Percentiles rank a stretch among this genome's conserved stretches.
Conservation (phyloP, 2,113 vertebrate genomes). For the Nematolebias whitei region DNA sequence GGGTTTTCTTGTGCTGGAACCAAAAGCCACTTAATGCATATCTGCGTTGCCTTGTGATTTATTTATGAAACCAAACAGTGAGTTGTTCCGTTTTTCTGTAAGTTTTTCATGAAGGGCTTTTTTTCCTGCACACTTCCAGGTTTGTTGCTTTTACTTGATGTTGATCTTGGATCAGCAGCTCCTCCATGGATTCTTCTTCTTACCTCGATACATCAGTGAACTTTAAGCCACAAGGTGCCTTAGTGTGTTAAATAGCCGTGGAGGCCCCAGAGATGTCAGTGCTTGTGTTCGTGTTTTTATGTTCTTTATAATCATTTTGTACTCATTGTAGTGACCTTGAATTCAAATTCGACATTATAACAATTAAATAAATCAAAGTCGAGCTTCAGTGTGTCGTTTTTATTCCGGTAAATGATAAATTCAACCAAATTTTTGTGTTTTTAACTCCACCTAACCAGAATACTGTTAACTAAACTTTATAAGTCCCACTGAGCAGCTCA, state of each 20-base stretch:
- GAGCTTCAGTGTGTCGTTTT: conserved; percentile 16
- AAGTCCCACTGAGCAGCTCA: too few species aligned
- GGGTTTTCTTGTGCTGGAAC: conserved; percentile 23
- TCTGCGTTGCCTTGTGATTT: conserved; percentile 43
- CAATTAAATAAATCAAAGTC: conserved; percentile 39
- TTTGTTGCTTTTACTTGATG: background rate
- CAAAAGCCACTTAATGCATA: conserved; percentile 12
- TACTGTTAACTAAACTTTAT: too few species aligned
- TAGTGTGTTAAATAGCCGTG: conserved; percentile 61
- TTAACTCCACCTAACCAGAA: background rate
- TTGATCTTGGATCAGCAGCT: conserved; percentile 15
- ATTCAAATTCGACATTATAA: conserved; percentile 35
- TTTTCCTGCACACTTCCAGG: conserved; percentile 8
- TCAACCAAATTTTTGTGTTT: background rate
- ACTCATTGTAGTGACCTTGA: conserved; percentile 41
- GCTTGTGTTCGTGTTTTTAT: conserved; percentile 15
- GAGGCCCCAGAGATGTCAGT: conserved; percentile 55
- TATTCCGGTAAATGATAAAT: background rate
- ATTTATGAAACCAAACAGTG: conserved; percentile 44
- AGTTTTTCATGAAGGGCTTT: background rate
- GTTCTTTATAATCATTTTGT: conserved; percentile 29
- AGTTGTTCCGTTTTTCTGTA: conserved; percentile 9
- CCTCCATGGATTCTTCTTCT: conserved; percentile 40
- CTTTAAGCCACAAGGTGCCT: conserved; percentile 75
- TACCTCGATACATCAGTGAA: conserved; percentile 59